Evolutionary conservation across 2,797 vertebrate genomes (phyloP).

Genomic region (Saxicola maurus): DNA sequence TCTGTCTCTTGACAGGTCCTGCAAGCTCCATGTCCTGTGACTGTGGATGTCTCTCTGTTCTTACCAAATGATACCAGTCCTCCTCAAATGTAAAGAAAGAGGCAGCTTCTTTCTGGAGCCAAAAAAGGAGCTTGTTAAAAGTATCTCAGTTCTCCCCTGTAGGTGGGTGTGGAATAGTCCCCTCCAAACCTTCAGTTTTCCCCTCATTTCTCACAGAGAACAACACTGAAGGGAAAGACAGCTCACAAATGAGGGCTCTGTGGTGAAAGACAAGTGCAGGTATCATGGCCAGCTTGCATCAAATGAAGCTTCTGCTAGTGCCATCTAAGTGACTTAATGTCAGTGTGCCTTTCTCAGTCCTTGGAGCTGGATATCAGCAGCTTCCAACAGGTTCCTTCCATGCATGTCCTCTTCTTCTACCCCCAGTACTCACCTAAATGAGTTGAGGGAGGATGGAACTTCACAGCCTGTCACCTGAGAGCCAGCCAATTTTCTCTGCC

Average conservation of each 20-base stretch:
- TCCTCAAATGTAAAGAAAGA: neutral
- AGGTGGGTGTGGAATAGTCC: neutral
- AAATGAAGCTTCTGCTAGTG: neutral
- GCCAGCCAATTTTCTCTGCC: neutral
- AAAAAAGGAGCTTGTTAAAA: neutral
- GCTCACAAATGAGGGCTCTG: neutral
- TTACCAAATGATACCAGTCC: neutral
- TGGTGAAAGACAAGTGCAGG: neutral
- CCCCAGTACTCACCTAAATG: neutral
- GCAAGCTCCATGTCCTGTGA: neutral
- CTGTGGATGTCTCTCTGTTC: neutral
- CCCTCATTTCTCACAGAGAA: neutral
- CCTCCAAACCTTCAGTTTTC: neutral
- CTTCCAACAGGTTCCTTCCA: neutral
- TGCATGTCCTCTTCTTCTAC: neutral
- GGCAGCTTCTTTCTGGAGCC: neutral
- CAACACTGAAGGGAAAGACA: neutral
- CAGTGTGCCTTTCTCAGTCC: neutral
- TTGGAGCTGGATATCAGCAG: neutral
- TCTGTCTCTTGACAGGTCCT: neutral
- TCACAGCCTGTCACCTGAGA: neutral
- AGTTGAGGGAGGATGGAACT: neutral
- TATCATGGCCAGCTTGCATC: neutral
- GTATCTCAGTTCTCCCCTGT: neutral
- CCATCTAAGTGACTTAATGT: neutral